A percentile compares a stretch with the other conserved stretches of the same genome.
Conservation (phyloP, 2,113 vertebrate genomes). For the Ursus arctos region DNA sequence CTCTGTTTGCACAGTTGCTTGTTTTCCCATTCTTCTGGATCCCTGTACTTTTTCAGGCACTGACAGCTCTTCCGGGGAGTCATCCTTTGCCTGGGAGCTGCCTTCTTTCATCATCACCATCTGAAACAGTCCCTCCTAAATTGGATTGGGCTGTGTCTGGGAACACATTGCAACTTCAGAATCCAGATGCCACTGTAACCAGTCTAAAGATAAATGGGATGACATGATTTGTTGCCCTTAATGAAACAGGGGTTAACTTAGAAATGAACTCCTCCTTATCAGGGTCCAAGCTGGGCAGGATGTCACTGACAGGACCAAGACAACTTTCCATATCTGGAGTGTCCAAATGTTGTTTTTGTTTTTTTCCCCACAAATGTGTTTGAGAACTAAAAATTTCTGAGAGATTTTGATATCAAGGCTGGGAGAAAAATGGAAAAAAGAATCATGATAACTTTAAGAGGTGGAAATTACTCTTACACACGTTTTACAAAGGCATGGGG, state of each 20-base stretch:
- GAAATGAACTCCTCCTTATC: not conserved
- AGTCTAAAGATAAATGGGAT: not conserved
- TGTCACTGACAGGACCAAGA: not conserved
- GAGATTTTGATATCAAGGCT: not conserved
- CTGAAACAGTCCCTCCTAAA: not conserved
- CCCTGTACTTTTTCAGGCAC: not conserved
- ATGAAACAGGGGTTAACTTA: conserved; percentile 12
- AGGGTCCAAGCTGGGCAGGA: not conserved
- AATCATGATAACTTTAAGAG: not conserved
- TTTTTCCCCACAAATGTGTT: not conserved
- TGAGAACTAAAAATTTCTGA: conserved; percentile 27
- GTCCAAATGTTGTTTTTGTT: not conserved
- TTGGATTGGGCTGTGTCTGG: not conserved
- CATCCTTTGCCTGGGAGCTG: not conserved
- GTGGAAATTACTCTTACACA: not conserved
- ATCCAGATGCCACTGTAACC: not conserved
- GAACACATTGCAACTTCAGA: not conserved
- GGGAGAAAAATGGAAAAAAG: not conserved
- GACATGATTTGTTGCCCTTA: not conserved
- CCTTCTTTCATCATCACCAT: not conserved
- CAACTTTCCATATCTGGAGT: not conserved
- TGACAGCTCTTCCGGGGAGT: not conserved
- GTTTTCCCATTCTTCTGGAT: not conserved
- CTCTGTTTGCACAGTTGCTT: not conserved
- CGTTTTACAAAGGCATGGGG: not conserved